Base-by-base conservation (phyloP, 2,113 vertebrate genomes). In the Anthoscopus minutus region DNA sequence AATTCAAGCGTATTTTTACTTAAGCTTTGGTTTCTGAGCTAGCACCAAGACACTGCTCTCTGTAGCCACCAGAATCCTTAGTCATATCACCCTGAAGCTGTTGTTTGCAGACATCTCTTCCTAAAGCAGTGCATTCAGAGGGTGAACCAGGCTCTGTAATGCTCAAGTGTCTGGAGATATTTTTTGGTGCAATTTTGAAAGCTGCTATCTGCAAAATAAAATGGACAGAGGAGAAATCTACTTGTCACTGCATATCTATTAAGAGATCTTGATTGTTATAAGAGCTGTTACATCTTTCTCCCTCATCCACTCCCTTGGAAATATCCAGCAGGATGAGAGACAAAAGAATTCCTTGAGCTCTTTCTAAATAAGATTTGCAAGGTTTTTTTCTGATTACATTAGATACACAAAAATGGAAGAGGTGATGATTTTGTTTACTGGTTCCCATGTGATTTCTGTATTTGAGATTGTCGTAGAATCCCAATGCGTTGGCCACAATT, bases 401-500 rank as follows among this genome's bases (percentile, higher is more conserved):
- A 4, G n/a, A 16, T 66, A 20, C 4, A 15, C 7, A 45, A 37
- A 48, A n/a, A 45, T 40, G 16, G 64, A 48, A 83, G n/a, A 44
- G 12, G 19, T 15, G 22, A 51, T 77, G 2, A 5, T 40, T 81
- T 80, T 81, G 20, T 38, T 53, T 45, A 37, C 1, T 2, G 2
- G 13, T 72, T 92, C 73, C 42, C 24, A 9, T 28, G 17, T 74
- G 10, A 24, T 33, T 28, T 13, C 13, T 58, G 3, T 72, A 7
- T 53, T 30, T 65, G 20, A 90, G 13, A 33, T 48, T 45, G 27
- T 15, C 35, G 17, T 57, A 45, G 33, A 65, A 69, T 73, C 24
- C 10, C 2, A 25, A 3, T 1, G 0, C 24, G 6, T n/a, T 10
- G n/a, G 22, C 21, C 37, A 31, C 14, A 57, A 13, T 6, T 22